A percentile compares a stretch with the other conserved stretches of the same genome.
These are phyloP conservation scores for Dendropsophus ebraccatus DNA, from an alignment of 2,113 vertebrate genomes.

Conservation along the genomic window DNA sequence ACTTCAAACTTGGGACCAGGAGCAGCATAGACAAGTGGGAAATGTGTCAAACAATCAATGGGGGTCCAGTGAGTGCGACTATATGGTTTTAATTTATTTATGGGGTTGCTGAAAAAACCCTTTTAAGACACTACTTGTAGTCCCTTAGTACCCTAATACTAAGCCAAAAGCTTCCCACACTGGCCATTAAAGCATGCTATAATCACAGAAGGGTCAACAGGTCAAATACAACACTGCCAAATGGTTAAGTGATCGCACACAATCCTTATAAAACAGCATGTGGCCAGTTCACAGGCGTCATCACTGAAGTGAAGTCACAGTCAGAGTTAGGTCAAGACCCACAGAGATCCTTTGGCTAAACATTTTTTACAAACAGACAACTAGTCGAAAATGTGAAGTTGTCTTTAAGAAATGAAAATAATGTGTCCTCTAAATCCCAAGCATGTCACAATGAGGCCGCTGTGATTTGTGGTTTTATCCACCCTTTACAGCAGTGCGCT, in stretches of 20 bases:
- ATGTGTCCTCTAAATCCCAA: no score
- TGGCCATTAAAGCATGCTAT: not conserved
- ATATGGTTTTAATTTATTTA: no score
- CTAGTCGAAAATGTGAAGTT: not conserved
- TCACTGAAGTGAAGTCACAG: not conserved
- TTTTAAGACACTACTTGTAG: no score
- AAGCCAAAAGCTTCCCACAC: not conserved
- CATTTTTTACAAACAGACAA: not conserved
- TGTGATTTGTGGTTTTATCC: no score
- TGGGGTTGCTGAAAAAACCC: no score
- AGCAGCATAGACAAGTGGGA: no score
- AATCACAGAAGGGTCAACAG: not conserved
- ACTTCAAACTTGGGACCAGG: no score
- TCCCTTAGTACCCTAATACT: not conserved
- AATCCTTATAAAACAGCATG: conserved; percentile 15
- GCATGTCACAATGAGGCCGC: no score
- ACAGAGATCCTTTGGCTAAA: not conserved
- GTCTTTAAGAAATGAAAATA: no score
- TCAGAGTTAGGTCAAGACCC: not conserved
- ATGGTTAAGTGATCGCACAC: conserved; percentile 15
- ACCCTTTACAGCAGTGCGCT: no score
- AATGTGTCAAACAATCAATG: no score
- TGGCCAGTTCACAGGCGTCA: not conserved
- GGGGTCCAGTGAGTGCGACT: no score
- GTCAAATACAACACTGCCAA: not conserved